Conservation (phyloP, 2,797 vertebrate species). For the Pipistrellus pygmaeus region DNA sequence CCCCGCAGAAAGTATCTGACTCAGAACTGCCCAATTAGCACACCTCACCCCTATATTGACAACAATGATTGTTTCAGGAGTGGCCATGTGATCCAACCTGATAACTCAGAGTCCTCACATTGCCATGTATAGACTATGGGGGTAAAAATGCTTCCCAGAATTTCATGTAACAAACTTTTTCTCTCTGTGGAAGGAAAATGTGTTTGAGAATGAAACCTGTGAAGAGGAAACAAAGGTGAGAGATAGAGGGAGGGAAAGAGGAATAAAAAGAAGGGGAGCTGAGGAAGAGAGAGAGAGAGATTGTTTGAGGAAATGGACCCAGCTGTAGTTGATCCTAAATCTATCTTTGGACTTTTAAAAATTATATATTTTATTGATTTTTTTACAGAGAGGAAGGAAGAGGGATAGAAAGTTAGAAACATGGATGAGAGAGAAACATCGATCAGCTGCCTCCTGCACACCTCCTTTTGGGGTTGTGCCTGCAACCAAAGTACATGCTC, state of each 20-base stretch:
- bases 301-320: not conserved
- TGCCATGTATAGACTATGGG: not conserved
- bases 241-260: not conserved
- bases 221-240: not conserved
- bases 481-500: no score
- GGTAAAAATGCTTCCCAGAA: not conserved
- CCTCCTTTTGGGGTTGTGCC: no score
- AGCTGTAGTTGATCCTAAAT: not conserved
- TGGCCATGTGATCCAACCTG: not conserved
- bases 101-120: not conserved
- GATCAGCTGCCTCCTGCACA: no score
- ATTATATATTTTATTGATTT: no score
- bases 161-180: not conserved
- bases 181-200: not conserved
- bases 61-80: not conserved
- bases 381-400: no score
- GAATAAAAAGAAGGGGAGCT: no score
- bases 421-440: no score
- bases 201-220: not conserved
- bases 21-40: not conserved
- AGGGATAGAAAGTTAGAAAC: no score
- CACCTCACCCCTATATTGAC: fast-evolving
- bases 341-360: not conserved
- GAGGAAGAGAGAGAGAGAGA: not conserved
- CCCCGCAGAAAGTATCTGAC: not conserved